Conservation (phyloP, 2,113 vertebrate species). For the Taurulus bubalis region DNA sequence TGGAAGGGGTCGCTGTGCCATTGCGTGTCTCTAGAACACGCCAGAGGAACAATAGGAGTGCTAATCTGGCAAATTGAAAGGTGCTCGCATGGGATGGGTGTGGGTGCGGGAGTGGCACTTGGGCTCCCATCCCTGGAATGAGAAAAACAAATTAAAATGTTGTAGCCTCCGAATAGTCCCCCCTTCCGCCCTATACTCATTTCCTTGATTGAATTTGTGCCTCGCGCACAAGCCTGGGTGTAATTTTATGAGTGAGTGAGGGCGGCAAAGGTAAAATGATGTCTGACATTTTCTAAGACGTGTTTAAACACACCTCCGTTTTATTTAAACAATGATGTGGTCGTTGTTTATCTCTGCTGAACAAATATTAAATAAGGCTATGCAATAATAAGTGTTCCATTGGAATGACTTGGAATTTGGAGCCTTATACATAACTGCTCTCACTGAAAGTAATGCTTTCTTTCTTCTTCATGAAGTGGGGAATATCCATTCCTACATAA, state of each 20-base stretch:
- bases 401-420: neutral
- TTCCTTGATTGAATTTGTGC: constrained; percentile 75
- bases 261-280: constrained; percentile 14
- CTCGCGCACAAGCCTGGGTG: constrained; percentile 24
- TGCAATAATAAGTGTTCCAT: neutral
- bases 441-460: neutral
- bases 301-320: constrained; percentile 3
- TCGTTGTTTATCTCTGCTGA: neutral
- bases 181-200: constrained; percentile 24
- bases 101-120: constrained; percentile 53
- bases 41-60: constrained; percentile 68
- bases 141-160: constrained; percentile 79
- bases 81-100: constrained; percentile 63
- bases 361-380: neutral
- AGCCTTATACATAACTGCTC: neutral
- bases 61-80: constrained; percentile 84
- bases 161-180: constrained; percentile 48
- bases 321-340: constrained; percentile 10
- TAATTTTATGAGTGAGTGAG: constrained; percentile 39
- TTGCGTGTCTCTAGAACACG: constrained; percentile 64
- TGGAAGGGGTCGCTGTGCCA: constrained; percentile 29
- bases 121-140: constrained; percentile 73
- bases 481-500: neutral
- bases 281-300: constrained; percentile 15
- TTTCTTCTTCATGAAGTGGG: neutral